These are phyloP conservation scores for Acrossocheilus wenchowensis DNA, from an alignment of 2,797 vertebrate genomes.

Conservation along the genomic window DNA sequence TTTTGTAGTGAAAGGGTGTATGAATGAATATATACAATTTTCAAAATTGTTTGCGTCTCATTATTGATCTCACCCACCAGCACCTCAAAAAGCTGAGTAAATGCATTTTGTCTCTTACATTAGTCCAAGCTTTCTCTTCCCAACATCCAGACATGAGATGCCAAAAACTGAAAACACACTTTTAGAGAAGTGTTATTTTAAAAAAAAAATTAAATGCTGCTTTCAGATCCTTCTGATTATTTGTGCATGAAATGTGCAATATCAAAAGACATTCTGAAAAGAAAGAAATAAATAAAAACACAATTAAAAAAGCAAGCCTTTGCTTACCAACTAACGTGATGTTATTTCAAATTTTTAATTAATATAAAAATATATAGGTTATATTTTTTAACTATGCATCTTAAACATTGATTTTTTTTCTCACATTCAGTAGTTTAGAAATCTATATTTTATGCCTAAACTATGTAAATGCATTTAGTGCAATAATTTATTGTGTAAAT, in stretches of 20 bases:
- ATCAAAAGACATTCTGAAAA: background rate
- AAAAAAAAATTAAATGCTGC: background rate
- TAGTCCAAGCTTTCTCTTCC: background rate
- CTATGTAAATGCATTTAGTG: background rate
- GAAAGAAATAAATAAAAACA: background rate
- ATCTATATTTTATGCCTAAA: background rate
- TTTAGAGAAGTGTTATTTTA: background rate
- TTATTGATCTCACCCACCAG: constrained; percentile 35
- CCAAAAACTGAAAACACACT: background rate
- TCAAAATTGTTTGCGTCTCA: constrained; percentile 15
- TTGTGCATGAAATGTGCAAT: background rate
- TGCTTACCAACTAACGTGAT: background rate
- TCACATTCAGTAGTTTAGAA: background rate
- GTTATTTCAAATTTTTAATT: background rate
- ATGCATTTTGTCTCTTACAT: constrained; percentile 21
- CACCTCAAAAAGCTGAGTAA: constrained; percentile 8
- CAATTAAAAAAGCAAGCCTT: background rate
- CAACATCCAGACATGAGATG: background rate
- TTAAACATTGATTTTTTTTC: background rate
- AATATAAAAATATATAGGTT: background rate
- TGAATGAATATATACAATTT: constrained; percentile 19
- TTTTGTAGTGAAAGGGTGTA: background rate
- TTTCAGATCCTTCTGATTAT: background rate
- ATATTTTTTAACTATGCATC: background rate
- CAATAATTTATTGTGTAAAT: background rate